A percentile compares a stretch with the other conserved stretches of the same genome.
These are phyloP conservation scores for Sphaeramia orbicularis DNA, from an alignment of 2,797 vertebrate genomes.

Conservation along the genomic window DNA sequence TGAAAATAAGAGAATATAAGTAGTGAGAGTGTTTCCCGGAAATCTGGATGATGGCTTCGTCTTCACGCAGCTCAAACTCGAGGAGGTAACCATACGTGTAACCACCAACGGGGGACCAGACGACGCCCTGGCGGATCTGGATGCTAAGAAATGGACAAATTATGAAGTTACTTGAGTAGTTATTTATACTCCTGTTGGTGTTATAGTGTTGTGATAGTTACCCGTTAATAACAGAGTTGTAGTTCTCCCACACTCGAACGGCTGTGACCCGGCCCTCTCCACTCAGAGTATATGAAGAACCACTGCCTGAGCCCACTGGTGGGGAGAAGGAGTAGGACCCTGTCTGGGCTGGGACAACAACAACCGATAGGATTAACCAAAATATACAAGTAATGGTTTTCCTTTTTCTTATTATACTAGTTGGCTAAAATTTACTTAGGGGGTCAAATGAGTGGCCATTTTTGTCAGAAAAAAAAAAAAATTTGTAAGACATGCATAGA, in stretches of 20 bases:
- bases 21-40: constrained; percentile 31
- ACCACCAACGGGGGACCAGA: constrained; percentile 7
- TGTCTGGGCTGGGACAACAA: not conserved
- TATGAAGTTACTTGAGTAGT: too few relatives aligned
- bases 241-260: constrained; percentile 22
- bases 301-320: constrained; percentile 15
- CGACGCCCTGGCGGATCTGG: constrained; percentile 26
- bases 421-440: too few relatives aligned
- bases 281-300: not conserved
- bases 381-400: too few relatives aligned
- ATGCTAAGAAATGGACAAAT: constrained; percentile 25
- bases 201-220: constrained; percentile 26
- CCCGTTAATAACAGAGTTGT: constrained; percentile 9
- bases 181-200: too few relatives aligned
- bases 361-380: not conserved
- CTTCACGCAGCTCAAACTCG: constrained; percentile 20
- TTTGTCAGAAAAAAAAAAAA: too few relatives aligned
- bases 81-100: rapidly evolving
- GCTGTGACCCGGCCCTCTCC: constrained; percentile 41
- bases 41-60: too few relatives aligned
- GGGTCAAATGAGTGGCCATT: too few relatives aligned
- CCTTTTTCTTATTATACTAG: too few relatives aligned
- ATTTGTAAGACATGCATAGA: too few relatives aligned
- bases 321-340: constrained; percentile 29
- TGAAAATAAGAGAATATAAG: constrained; percentile 33